Conservation (phyloP, 2,113 vertebrate species). For the Eonycteris spelaea region DNA sequence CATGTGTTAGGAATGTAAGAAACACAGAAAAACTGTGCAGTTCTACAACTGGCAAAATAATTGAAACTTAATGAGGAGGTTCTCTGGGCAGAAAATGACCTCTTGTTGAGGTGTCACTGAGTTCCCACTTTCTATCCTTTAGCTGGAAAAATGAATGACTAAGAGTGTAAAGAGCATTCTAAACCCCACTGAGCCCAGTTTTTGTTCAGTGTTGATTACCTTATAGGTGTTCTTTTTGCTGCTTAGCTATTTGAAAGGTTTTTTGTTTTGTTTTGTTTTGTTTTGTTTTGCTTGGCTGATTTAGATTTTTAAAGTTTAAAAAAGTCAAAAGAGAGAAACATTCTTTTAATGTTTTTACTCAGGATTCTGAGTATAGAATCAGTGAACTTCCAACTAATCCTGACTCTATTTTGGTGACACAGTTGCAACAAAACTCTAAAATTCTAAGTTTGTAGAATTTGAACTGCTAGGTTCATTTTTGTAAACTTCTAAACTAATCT, state of each 20-base stretch:
- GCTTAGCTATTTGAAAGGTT: conserved; percentile 64
- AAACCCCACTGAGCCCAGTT: conserved; percentile 54
- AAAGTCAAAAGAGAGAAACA: background rate
- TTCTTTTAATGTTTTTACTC: background rate
- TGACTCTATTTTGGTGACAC: background rate
- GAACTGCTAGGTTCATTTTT: background rate
- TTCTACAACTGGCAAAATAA: conserved; percentile 80
- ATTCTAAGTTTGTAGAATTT: background rate
- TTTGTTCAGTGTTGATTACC: conserved; percentile 60
- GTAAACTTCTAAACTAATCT: background rate
- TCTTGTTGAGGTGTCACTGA: conserved; percentile 74
- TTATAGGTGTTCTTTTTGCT: conserved; percentile 43
- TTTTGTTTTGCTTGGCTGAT: conserved; percentile 16
- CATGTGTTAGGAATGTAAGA: conserved; percentile 77
- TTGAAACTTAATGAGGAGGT: conserved; percentile 81
- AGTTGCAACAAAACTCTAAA: background rate
- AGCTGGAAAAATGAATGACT: conserved; percentile 60
- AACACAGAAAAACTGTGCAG: conserved; percentile 66
- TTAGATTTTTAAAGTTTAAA: conserved; percentile 29
- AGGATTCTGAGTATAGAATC: background rate
- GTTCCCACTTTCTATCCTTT: conserved; percentile 66
- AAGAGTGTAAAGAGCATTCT: conserved; percentile 55
- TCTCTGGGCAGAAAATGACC: conserved; percentile 77
- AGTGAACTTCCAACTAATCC: background rate
- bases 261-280: background rate